phyloP scores from a whole-genome alignment of 2,888 invertebrate genomes.

The Coenonympha glycerion region DNA sequence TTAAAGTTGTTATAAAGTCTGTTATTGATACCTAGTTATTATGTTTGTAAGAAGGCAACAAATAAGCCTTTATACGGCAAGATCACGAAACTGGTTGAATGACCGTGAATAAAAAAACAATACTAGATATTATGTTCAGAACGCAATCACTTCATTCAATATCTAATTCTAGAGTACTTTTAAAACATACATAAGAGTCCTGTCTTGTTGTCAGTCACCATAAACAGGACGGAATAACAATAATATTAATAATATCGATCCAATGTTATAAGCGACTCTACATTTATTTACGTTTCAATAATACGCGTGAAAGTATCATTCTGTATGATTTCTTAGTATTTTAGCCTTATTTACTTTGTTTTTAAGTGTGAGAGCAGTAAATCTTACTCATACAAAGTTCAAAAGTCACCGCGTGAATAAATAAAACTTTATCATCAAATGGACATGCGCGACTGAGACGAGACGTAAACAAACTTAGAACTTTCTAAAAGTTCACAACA shows the following conservation, averaged over 20 bases:
- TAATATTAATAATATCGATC: conserved; percentile 17
- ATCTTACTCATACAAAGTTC: conserved; percentile 13
- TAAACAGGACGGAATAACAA: conserved; percentile 11
- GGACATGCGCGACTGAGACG: conserved; percentile 63
- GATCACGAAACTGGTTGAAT: conserved; percentile 49
- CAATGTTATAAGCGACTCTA: background rate
- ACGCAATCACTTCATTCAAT: conserved; percentile 15
- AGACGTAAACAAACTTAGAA: conserved; percentile 64
- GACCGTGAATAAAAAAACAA: conserved; percentile 40
- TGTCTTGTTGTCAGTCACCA: background rate
- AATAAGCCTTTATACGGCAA: conserved; percentile 40
- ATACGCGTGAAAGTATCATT: background rate
- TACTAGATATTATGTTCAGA: too few species aligned
- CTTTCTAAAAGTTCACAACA: conserved; percentile 49
- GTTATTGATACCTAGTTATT: background rate
- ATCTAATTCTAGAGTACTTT: conserved; percentile 15
- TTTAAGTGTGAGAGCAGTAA: background rate
- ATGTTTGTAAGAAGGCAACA: background rate
- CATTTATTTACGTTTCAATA: background rate
- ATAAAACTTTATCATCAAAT: conserved; percentile 35
- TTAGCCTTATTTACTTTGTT: background rate
- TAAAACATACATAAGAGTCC: conserved; percentile 4
- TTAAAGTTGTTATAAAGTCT: background rate
- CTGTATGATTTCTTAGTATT: background rate
- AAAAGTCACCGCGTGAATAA: conserved; percentile 21